Evolutionary conservation across 2,888 invertebrate genomes (phyloP).

Genomic region (Branchinecta sandiegonensis): DNA sequence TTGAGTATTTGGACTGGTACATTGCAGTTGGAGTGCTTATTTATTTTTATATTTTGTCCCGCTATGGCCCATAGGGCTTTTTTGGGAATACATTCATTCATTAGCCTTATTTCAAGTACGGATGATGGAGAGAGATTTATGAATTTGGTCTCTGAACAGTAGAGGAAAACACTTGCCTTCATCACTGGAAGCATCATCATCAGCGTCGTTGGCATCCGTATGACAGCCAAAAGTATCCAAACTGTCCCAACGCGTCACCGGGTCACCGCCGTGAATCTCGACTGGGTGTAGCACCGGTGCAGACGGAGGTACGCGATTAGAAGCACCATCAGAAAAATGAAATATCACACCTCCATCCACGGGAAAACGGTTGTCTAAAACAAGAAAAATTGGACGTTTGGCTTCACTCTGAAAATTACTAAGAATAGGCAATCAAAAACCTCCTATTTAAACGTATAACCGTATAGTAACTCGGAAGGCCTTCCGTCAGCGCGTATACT

Average conservation of each 20-base stretch:
- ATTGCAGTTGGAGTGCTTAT: too few relatives aligned
- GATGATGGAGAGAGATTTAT: not conserved
- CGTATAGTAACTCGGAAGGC: too few relatives aligned
- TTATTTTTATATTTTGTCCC: too few relatives aligned
- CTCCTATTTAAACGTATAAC: too few relatives aligned
- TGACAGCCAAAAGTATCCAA: constrained; percentile 45
- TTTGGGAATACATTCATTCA: too few relatives aligned
- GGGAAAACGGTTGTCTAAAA: constrained; percentile 35
- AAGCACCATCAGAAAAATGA: constrained; percentile 51
- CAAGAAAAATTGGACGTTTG: not conserved
- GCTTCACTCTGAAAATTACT: too few relatives aligned
- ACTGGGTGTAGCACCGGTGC: constrained; percentile 43
- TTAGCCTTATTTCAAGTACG: not conserved
- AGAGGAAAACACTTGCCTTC: not conserved
- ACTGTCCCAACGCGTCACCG: constrained; percentile 60
- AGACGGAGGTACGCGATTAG: constrained; percentile 45
- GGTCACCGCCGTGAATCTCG: constrained; percentile 42
- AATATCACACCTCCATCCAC: constrained; percentile 67
- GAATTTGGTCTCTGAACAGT: too few relatives aligned
- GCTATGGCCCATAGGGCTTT: too few relatives aligned
- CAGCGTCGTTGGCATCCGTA: constrained; percentile 17
- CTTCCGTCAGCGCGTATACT: too few relatives aligned
- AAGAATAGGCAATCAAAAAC: too few relatives aligned
- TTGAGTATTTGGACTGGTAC: too few relatives aligned
- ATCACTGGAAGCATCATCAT: constrained; percentile 16